Base-by-base conservation (phyloP, 2,797 vertebrate genomes). In the Emys orbicularis region DNA sequence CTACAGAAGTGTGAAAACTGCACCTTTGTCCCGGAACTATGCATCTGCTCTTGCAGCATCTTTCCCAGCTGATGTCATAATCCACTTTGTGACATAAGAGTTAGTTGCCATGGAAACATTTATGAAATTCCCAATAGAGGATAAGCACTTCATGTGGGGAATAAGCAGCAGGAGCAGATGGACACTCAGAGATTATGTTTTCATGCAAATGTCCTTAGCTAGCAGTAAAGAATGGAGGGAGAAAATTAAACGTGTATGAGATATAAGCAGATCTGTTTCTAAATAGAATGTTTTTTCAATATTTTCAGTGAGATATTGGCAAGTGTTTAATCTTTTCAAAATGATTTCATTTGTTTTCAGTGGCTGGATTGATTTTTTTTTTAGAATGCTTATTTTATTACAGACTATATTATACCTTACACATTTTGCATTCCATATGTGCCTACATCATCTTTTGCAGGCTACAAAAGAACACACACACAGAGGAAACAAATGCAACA, bases 41-140 rank as follows among this genome's bases (percentile, higher is more conserved):
- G 37, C 2, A 84, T 72, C 59, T 92, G 77, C 13, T 91, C 74
- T 85, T 81, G 68, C 27, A 76, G 79, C 44, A 83, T 29, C 74
- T 74, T 94, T 95, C 81, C 79, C 54, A 89, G 23, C 16, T 90
- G 90, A 96, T 81, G 76, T 95, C 91, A 96, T 91, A 92, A 95
- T 92, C 90, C 56, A 59, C 80, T 92, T 92, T 81, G 50, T 96
- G 95, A 95, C 88, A 95, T 96, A 94, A 94, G 23, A 87, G 15
- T 25, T 88, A n/a, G 23, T 74, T 94, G 53, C 23, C 23, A 8
- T 25, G 25, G 57, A 83, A 92, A 90, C 81, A 2, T 81, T 90
- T 81, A 93, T 79, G 1, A 92, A 92, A 93, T 87, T 27, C 65
- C 72, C 31, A 49, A 31, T 21, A 56, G 21, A 91, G 91, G 6